Evolutionary conservation across 1,140 invertebrate genomes (phyloP).

Genomic region (Mizuhopecten yessoensis): DNA sequence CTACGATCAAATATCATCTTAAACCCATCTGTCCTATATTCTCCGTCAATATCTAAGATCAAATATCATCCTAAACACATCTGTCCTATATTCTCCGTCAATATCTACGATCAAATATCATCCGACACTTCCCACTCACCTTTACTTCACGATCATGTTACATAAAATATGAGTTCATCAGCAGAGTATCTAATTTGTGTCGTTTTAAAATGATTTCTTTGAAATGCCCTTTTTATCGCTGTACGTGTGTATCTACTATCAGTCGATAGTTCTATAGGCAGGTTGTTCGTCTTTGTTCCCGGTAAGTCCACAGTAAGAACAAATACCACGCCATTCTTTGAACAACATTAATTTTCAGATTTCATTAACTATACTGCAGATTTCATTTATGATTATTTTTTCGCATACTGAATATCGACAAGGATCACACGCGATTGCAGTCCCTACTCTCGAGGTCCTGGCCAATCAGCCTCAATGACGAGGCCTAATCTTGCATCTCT

Average conservation of each 20-base stretch:
- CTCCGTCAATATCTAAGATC: too few species aligned
- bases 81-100: too few species aligned
- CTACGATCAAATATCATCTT: too few species aligned
- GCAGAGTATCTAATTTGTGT: neutral
- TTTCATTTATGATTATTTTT: constrained; percentile 25
- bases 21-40: too few species aligned
- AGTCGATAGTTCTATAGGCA: neutral
- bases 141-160: neutral
- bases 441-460: neutral
- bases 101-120: neutral
- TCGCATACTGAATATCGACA: neutral
- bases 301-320: neutral
- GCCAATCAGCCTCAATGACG: neutral
- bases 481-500: neutral
- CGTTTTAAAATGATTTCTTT: neutral
- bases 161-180: neutral
- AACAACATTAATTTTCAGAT: neutral
- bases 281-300: neutral
- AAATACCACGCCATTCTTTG: neutral
- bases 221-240: neutral
- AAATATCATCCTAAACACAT: too few species aligned
- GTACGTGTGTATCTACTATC: neutral
- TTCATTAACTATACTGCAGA: neutral
- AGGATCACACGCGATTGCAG: neutral
- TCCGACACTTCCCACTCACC: neutral